A percentile compares a stretch with the other conserved stretches of the same genome.
These are phyloP conservation scores for Nasonia oneida DNA, from an alignment of 2,888 invertebrate genomes.

Conservation along the genomic window DNA sequence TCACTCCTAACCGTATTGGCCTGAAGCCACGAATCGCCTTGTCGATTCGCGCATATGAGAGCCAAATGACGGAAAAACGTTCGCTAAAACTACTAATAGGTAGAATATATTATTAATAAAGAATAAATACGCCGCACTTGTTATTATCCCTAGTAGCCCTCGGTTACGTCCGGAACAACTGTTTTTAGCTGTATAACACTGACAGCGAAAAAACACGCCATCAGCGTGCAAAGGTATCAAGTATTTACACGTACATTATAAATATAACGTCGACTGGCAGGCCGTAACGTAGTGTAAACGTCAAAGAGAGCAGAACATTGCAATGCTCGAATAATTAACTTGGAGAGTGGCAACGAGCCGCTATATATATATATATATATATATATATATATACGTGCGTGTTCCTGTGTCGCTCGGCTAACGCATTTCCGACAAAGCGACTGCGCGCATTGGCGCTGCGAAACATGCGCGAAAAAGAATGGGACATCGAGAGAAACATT, in stretches of 20 bases:
- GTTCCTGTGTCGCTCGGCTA: background rate
- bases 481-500: background rate
- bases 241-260: constrained; percentile 17
- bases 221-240: background rate
- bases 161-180: no score
- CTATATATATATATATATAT: background rate
- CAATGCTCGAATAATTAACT: constrained; percentile 37
- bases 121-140: no score
- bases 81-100: no score
- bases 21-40: no score
- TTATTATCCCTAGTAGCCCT: no score
- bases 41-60: no score
- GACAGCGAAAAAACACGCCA: background rate
- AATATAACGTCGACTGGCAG: background rate
- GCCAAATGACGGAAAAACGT: no score
- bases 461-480: background rate
- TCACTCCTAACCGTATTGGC: no score
- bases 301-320: constrained; percentile 13
- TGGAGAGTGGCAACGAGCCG: no score
- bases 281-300: background rate
- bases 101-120: no score
- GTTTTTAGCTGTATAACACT: background rate
- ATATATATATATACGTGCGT: background rate
- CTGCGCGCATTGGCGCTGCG: background rate
- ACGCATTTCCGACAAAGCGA: background rate